A percentile compares a stretch with the other conserved stretches of the same genome.
phyloP scores from a whole-genome alignment of 2,888 invertebrate genomes.

The Rhagophthalmus giganteus region DNA sequence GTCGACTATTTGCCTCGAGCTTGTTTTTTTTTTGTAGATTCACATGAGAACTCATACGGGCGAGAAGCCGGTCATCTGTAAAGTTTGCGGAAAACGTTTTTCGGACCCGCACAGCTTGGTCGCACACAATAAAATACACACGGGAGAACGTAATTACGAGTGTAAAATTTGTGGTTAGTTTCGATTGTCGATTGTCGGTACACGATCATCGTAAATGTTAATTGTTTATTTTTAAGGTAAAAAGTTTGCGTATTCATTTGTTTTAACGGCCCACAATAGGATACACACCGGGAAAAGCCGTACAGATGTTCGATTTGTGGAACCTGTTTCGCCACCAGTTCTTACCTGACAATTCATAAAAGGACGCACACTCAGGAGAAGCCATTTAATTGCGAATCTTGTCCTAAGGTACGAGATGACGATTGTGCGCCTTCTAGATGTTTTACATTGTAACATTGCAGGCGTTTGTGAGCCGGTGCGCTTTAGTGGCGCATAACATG shows the following conservation, averaged over 20 bases:
- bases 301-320: conserved; percentile 47
- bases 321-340: conserved; percentile 48
- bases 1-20: too few relatives aligned
- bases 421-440: background rate
- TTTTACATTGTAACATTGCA: conserved; percentile 34
- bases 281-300: conserved; percentile 52
- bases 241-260: conserved; percentile 50
- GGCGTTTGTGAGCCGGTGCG: conserved; percentile 50
- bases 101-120: conserved; percentile 46
- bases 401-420: conserved; percentile 43
- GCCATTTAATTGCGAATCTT: conserved; percentile 49
- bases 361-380: conserved; percentile 50
- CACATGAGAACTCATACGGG: conserved; percentile 50
- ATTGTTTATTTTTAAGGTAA: conserved; percentile 37
- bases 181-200: background rate
- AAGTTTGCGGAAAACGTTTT: conserved; percentile 49
- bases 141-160: conserved; percentile 49
- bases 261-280: conserved; percentile 46
- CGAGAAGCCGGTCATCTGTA: conserved; percentile 48
- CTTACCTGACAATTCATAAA: conserved; percentile 50
- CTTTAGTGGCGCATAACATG: conserved; percentile 46
- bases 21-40: conserved; percentile 44
- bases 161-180: conserved; percentile 47
- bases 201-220: conserved; percentile 6
- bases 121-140: conserved; percentile 50